phyloP scores from a whole-genome alignment of 2,797 vertebrate species.

The Phoeniculus purpureus region DNA sequence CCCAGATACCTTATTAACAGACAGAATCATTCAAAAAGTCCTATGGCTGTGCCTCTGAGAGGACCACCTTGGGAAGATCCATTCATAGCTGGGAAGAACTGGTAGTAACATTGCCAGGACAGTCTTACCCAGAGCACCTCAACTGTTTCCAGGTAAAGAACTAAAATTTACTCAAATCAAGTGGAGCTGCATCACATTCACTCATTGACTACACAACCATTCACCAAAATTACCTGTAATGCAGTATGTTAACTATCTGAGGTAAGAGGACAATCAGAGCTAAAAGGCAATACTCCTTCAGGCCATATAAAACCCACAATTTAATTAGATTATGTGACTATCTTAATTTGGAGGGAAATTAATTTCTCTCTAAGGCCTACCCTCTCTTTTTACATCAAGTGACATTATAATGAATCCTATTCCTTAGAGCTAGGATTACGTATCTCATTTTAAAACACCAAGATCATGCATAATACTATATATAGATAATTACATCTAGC shows the following conservation, averaged over 20 bases:
- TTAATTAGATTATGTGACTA: background rate
- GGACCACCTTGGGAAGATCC: background rate
- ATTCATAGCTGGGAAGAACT: background rate
- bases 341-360: background rate
- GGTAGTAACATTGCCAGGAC: background rate
- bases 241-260: background rate
- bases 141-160: background rate
- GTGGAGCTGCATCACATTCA: background rate
- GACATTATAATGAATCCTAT: constrained; percentile 40
- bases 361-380: background rate
- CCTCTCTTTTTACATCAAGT: constrained; percentile 19
- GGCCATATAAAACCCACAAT: background rate
- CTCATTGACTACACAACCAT: background rate
- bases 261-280: background rate
- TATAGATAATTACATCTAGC: constrained; percentile 57
- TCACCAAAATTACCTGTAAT: background rate
- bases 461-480: constrained; percentile 52
- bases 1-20: background rate
- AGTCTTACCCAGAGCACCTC: background rate
- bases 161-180: background rate
- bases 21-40: background rate
- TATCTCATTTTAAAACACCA: constrained; percentile 57
- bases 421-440: constrained; percentile 54
- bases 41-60: background rate
- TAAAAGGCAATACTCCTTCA: background rate